Base-by-base conservation (phyloP, 2,113 vertebrate species). In the Rynchops niger region DNA sequence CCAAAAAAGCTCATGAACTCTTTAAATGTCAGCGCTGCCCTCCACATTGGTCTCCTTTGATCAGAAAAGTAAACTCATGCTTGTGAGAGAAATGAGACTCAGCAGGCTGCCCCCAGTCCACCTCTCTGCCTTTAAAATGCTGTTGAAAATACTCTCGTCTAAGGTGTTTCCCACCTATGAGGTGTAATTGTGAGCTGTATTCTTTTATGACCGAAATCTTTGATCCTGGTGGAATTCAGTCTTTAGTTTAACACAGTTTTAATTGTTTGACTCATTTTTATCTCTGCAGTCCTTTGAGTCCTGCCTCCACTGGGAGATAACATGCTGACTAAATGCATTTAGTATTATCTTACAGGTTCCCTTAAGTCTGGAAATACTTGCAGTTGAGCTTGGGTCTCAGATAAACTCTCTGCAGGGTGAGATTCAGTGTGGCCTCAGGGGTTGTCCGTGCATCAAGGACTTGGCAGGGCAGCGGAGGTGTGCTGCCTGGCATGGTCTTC, bases 1-100 rank as follows among this genome's bases (percentile, higher is more conserved):
- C 32, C 3, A 13, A 6, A 49, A 62, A 72, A 53, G 49, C 2
- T 1, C 3, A 0, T 1, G 3, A 58, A 36, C 34, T 76, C 2
- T 0, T 67, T 62, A 42, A 22, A 26, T 47, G 56, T 55, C 52
- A 40, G 20, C 0, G 1, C 18, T 71, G 63, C n/a, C 38, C 14
- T 78, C n/a, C 14, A 12, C 14, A 1, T 4, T 12, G 20, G 20
- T 66, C 15, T 12, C 12, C 26, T 88, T 58, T 84, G 65, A 49
- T 63, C 80, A 49, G 43, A 73, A 52, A 53, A 88, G 53, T 45
- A 62, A 63, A 85, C 53, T 69, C n/a, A 29, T 1, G 18, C 23
- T 77, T 72, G 29, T 53, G 43, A 85, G 36, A 86, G 56, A 65
- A 86, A 34, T 15, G 21, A 27, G 26, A 11, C 36, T 80, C 45